These are phyloP conservation scores for Rhea americana DNA, from an alignment of 2,113 vertebrate species.

Conservation along the genomic window DNA sequence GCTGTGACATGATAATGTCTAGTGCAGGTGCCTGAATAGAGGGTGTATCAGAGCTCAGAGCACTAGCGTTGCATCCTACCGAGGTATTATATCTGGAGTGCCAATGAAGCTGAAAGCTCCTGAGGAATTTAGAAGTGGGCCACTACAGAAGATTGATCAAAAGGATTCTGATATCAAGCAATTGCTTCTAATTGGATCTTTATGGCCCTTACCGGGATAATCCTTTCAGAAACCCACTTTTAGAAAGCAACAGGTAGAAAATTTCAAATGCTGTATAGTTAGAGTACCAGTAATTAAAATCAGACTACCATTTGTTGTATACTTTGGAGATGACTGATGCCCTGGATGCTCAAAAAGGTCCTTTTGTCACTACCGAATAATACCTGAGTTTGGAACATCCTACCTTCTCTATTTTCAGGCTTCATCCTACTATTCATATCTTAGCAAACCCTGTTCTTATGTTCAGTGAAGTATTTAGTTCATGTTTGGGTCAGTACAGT, in stretches of 20 bases:
- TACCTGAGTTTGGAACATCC: slow-evolving; percentile 6
- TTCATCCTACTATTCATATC: not conserved
- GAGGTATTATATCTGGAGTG: slow-evolving; percentile 52
- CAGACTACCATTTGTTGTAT: slow-evolving; percentile 23
- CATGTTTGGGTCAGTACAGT: not conserved
- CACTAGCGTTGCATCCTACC: slow-evolving; percentile 22
- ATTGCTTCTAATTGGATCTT: slow-evolving; percentile 64
- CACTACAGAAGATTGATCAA: slow-evolving; percentile 51
- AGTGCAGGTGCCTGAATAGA: slow-evolving; percentile 43
- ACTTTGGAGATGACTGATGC: slow-evolving; percentile 21
- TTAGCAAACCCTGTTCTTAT: not conserved
- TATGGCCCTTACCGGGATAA: slow-evolving; percentile 19
- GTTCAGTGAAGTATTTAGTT: not conserved
- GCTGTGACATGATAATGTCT: slow-evolving; percentile 55
- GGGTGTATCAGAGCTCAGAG: slow-evolving; percentile 41
- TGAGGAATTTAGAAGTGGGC: slow-evolving; percentile 45
- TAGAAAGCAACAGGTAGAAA: slow-evolving; percentile 1
- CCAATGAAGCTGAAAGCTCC: slow-evolving; percentile 48
- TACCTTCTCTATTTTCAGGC: slow-evolving; percentile 48
- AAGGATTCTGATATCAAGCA: slow-evolving; percentile 59
- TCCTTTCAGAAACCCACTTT: slow-evolving; percentile 39
- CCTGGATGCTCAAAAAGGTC: not conserved
- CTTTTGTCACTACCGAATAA: slow-evolving; percentile 45
- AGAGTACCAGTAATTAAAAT: slow-evolving; percentile 65
- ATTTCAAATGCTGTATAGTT: slow-evolving; percentile 13